Evolutionary conservation across 2,888 invertebrate species (phyloP), one percentile per base, ranked within the genome.

Genomic region (Clepsis dumicolana): DNA sequence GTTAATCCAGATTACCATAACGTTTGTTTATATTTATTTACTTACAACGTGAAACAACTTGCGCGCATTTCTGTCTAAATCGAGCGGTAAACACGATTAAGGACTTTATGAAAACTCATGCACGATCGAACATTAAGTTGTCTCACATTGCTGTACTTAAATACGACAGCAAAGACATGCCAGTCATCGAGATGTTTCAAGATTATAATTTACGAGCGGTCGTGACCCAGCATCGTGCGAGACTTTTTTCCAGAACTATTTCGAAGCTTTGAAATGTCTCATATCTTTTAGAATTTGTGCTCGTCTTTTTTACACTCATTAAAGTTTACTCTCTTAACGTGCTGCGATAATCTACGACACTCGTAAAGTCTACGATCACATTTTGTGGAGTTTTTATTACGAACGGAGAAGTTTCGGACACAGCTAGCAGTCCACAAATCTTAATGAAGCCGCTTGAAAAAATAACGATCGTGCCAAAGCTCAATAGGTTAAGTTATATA

Each of bases 1-100:
- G 83, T 76, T 77, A 65, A 66, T 64, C 65, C 71, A 70, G 79
- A 84, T 84, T 82, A 82, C 77, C 75, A 75, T 78, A 78, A 80
- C 66, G 35, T 64, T 57, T 38, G 63, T 63, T 64, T 59, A 59
- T 52, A 63, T 64, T 57, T 68, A 63, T 62, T 50, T 38, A 14
- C n/a, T 41, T 24, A 12, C 48, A 48, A 21, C 48, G 21, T 53
- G 41, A 27, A 50, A 57, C 38, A 52, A 65, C 52, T 27, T 41
- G 41, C 41, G 27, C 38, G 35, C 59, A 52, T 65, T 64, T 52
- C 25, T 27, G 32, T 44, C 29, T 65, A 38, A 62, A 56, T 67
- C 62, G 48, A 68, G 57, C 57, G n/a, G 61, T 41, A 52, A 63
- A 63, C 32, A 62, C 48, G 67, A 63, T 68, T 63, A 68, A 29